phyloP scores from a whole-genome alignment of 1,140 invertebrate genomes.

The Pseudomyrmex flavicornis region DNA sequence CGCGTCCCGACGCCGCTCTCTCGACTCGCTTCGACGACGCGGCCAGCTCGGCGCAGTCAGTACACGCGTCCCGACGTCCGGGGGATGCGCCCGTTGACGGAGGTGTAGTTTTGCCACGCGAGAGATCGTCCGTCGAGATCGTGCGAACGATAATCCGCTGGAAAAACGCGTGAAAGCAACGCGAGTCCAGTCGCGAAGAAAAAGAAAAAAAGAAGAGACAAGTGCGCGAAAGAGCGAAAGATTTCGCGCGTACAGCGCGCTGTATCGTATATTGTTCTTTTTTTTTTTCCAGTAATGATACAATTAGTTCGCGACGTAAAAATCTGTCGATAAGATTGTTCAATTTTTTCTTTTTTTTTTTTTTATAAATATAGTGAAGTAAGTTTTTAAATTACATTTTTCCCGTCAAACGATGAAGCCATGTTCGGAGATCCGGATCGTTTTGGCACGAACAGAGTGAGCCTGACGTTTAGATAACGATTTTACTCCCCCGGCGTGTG shows the following conservation, averaged over 20 bases:
- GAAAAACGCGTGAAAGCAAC: constrained; percentile 19
- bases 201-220: not conserved
- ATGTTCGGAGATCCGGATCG: not conserved
- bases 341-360: not conserved
- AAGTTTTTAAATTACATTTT: not conserved
- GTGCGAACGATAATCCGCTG: not conserved
- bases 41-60: constrained; percentile 77
- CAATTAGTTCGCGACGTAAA: constrained; percentile 79
- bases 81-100: constrained; percentile 79
- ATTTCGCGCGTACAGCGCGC: constrained; percentile 66
- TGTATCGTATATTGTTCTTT: constrained; percentile 62
- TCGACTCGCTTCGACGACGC: constrained; percentile 75
- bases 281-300: constrained; percentile 78
- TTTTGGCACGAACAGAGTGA: constrained; percentile 3
- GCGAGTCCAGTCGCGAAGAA: not conserved
- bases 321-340: constrained; percentile 1
- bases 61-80: constrained; percentile 83
- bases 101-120: constrained; percentile 40
- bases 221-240: constrained; percentile 16
- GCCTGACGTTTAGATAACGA: constrained; percentile 24
- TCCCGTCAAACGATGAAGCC: not conserved
- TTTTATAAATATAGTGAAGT: not conserved
- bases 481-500: not conserved
- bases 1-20: constrained; percentile 74
- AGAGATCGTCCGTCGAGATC: not conserved